Base-by-base conservation (phyloP, 2,888 invertebrate genomes). In the Xestia sexstrigata region DNA sequence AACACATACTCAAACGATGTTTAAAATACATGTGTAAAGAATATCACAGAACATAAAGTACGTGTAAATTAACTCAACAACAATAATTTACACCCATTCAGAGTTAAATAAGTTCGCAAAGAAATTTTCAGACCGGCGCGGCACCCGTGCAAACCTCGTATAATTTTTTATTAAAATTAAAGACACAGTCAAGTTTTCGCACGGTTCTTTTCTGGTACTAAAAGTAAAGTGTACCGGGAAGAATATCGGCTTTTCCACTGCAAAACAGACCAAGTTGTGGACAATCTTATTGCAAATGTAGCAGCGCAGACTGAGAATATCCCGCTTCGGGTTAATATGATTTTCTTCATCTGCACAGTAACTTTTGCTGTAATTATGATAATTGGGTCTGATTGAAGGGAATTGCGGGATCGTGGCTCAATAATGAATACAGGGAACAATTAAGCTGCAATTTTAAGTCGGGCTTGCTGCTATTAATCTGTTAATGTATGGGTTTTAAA, bases 81-180 rank as follows among this genome's bases (percentile, higher is more conserved):
- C 66, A 82, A 81, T 83, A 81, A 81, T 81, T 82, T 81, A 83
- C 83, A 82, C 26, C 47, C 52, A 77, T 81, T 81, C 77, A 77
- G 70, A 67, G 76, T 62, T 58, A 84, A 84, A 76, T 72, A 81
- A 84, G 66, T 81, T 71, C 49, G 20, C 63, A 49, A 84, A 84
- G 86, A 85, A 85, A 85, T 76, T 85, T 85, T 71, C 75, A 79
- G 74, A 74, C 65, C 72, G 42, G 39, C 58, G 45, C 26, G 60
- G 62, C 66, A 52, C 73, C 73, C 62, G 58, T 70, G 60, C 68
- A 70, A 74, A 65, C 47, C 70, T 67, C 65, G 58, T 72, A 77
- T 70, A 78, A 23, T 83, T 76, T 84, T 86, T 86, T 81, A 71
- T 74, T 83, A 71, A 74, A 83, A 84, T 79, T 74, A 79, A 84